Evolutionary conservation across 2,888 invertebrate species (phyloP).

Genomic region (Conchocele bisecta): DNA sequence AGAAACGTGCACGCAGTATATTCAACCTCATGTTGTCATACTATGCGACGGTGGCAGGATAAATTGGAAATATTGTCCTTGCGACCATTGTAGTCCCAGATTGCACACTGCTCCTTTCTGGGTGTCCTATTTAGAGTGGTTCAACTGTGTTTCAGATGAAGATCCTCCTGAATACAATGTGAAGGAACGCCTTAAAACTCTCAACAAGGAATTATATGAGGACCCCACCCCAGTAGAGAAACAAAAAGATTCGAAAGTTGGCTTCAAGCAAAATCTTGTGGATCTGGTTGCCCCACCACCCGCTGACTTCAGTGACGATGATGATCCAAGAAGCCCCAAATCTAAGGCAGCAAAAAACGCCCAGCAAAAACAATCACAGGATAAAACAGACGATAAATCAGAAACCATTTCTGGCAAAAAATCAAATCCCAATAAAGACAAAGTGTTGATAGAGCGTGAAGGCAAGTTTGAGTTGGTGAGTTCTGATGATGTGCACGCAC

Average conservation of each 20-base stretch:
- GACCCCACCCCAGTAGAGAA: slow-evolving; percentile 74
- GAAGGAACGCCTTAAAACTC: slow-evolving; percentile 75
- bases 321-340: slow-evolving; percentile 35
- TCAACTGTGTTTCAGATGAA: slow-evolving; percentile 61
- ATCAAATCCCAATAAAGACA: slow-evolving; percentile 67
- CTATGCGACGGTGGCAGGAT: no score
- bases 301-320: slow-evolving; percentile 67
- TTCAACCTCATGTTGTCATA: no score
- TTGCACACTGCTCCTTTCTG: not conserved
- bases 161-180: slow-evolving; percentile 81
- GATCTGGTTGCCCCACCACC: slow-evolving; percentile 79
- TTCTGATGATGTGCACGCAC: slow-evolving; percentile 75
- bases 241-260: slow-evolving; percentile 71
- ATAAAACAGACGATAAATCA: slow-evolving; percentile 51
- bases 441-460: slow-evolving; percentile 78
- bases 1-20: no score
- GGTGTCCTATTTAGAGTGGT: no score
- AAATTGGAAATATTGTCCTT: no score
- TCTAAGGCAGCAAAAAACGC: slow-evolving; percentile 14
- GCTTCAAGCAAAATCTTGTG: slow-evolving; percentile 78
- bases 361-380: slow-evolving; percentile 42
- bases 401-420: slow-evolving; percentile 44
- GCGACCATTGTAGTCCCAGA: no score
- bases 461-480: slow-evolving; percentile 79
- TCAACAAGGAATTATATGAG: slow-evolving; percentile 79